Percentiles rank a stretch among this genome's conserved stretches.
Conservation (phyloP, 30 jellyfish, hydroid and myxozoan species). For the Nemopilema nomurai region DNA sequence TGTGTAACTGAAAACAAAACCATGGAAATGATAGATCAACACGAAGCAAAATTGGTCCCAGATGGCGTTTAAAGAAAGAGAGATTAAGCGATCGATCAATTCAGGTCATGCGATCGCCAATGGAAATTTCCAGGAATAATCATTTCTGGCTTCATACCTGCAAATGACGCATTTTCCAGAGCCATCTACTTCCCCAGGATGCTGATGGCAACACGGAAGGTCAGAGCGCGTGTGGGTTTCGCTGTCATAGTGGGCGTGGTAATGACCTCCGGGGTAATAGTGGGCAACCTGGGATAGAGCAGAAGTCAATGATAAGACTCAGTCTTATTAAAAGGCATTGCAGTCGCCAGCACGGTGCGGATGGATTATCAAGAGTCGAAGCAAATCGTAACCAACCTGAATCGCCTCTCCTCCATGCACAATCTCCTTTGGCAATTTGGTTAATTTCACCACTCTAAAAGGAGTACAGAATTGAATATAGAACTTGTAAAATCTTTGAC, state of each 20-base stretch:
- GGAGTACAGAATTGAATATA: not conserved
- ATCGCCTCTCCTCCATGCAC: slow-evolving; percentile 76
- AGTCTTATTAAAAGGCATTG: no score
- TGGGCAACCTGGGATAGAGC: slow-evolving; percentile 63
- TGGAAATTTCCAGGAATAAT: not conserved
- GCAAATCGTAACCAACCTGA: slow-evolving; percentile 57
- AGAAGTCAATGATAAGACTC: no score
- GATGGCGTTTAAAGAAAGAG: no score
- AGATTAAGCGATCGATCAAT: no score
- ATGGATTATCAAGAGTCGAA: no score
- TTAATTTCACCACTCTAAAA: slow-evolving; percentile 57
- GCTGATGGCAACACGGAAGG: slow-evolving; percentile 94
- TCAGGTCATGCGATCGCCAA: no score
- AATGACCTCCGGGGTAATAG: slow-evolving; percentile 85
- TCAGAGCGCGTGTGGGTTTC: slow-evolving; percentile 77
- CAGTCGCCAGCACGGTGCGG: no score
- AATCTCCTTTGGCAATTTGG: slow-evolving; percentile 59
- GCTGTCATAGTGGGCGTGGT: slow-evolving; percentile 98
- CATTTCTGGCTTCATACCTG: slow-evolving; percentile 57
- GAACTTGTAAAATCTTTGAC: not conserved
- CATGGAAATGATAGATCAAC: not conserved
- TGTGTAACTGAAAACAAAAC: no score
- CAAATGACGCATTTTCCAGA: slow-evolving; percentile 89
- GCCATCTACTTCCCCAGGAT: slow-evolving; percentile 61
- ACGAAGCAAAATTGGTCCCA: not conserved